A percentile compares a stretch with the other conserved stretches of the same genome.
phyloP scores from a whole-genome alignment of 2,113 vertebrate species.

The Equus quagga region DNA sequence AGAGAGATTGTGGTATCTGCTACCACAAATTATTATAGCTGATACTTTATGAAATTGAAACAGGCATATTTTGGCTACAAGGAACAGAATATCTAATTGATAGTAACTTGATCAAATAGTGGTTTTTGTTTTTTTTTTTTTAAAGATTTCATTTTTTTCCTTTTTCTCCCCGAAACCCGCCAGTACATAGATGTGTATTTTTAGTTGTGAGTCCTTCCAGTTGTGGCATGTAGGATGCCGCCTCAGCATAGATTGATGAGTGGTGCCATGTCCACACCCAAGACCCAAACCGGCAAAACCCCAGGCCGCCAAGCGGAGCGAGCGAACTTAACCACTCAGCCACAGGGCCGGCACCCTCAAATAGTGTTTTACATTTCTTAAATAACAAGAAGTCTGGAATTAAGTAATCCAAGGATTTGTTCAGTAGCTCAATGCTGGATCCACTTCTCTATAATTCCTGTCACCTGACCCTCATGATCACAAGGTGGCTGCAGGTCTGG shows the following conservation, averaged over 20 bases:
- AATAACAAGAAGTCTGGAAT: background rate
- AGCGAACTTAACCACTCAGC: no score
- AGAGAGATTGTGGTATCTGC: background rate
- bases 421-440: background rate
- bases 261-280: no score
- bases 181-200: no score
- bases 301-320: no score
- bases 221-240: no score
- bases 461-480: background rate
- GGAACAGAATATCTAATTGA: background rate
- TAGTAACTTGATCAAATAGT: background rate
- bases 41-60: constrained; percentile 5
- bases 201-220: no score
- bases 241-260: no score
- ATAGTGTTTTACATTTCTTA: background rate
- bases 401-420: background rate
- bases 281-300: no score
- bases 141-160: no score
- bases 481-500: background rate
- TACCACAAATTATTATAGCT: background rate
- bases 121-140: background rate
- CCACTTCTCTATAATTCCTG: background rate
- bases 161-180: no score
- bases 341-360: background rate
- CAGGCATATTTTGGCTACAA: background rate